These are phyloP conservation scores for Acanthis flammea DNA, from an alignment of 2,797 vertebrate genomes.

Conservation along the genomic window DNA sequence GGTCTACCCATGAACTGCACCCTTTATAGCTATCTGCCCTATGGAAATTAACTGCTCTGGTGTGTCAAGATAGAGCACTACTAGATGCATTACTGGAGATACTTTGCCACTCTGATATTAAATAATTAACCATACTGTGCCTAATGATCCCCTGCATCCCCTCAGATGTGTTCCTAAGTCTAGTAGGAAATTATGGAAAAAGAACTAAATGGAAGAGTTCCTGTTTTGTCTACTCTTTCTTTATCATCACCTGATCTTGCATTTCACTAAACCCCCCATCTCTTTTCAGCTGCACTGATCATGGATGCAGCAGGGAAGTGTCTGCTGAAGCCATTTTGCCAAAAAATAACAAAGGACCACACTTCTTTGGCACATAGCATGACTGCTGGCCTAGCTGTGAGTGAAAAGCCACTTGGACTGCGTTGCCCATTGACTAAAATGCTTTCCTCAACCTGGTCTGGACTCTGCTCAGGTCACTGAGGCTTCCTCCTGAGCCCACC, in stretches of 20 bases:
- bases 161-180: background rate
- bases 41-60: background rate
- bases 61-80: background rate
- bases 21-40: background rate
- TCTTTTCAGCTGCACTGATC: background rate
- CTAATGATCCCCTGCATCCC: background rate
- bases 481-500: fast-evolving
- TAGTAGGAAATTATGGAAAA: background rate
- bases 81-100: background rate
- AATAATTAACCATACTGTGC: background rate
- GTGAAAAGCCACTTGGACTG: background rate
- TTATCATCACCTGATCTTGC: background rate
- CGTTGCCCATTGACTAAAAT: fast-evolving
- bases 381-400: background rate
- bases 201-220: background rate
- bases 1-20: background rate
- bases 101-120: background rate
- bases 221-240: background rate
- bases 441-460: background rate
- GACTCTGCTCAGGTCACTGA: background rate
- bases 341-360: background rate
- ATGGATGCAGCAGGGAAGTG: background rate
- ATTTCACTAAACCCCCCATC: background rate
- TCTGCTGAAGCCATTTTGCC: background rate
- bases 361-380: background rate